Evolutionary conservation across 1,140 invertebrate genomes (phyloP).

Genomic region (Eupristina koningsbergeri): DNA sequence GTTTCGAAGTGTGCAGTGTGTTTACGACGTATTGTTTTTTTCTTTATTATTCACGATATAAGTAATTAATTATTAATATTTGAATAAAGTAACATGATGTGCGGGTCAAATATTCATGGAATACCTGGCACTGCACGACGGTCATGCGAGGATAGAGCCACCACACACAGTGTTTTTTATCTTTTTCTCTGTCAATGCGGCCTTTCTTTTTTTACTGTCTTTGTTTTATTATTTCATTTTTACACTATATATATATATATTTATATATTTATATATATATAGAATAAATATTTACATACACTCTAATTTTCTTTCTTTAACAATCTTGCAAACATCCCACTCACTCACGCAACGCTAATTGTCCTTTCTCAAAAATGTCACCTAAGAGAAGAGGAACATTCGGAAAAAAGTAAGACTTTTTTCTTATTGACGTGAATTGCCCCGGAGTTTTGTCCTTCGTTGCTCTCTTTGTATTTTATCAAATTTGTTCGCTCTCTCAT

Average conservation of each 20-base stretch:
- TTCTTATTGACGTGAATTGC: constrained; percentile 26
- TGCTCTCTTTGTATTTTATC: constrained; percentile 39
- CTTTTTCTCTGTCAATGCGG: constrained; percentile 56
- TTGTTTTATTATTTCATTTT: constrained; percentile 52
- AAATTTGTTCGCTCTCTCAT: constrained; percentile 41
- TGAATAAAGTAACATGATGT: constrained; percentile 71
- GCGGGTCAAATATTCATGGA: constrained; percentile 70
- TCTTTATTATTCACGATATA: constrained; percentile 69
- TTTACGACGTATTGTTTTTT: constrained; percentile 56
- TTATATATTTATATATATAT: constrained; percentile 63
- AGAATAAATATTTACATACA: constrained; percentile 71
- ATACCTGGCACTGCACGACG: constrained; percentile 67
- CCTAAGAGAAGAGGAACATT: constrained; percentile 61
- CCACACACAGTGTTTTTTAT: constrained; percentile 63
- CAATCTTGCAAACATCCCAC: constrained; percentile 60
- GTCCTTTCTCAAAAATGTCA: constrained; percentile 45
- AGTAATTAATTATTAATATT: constrained; percentile 71
- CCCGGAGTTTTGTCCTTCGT: constrained; percentile 50
- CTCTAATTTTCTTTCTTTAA: constrained; percentile 60
- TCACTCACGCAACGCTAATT: constrained; percentile 57
- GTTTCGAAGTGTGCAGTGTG: constrained; percentile 56
- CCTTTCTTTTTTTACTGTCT: constrained; percentile 45
- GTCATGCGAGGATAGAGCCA: constrained; percentile 71
- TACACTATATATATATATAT: constrained; percentile 67
- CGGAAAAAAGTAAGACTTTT: constrained; percentile 58